These are phyloP conservation scores for Idris sp. DNA, from an alignment of 1,140 invertebrate genomes.

Conservation along the genomic window DNA sequence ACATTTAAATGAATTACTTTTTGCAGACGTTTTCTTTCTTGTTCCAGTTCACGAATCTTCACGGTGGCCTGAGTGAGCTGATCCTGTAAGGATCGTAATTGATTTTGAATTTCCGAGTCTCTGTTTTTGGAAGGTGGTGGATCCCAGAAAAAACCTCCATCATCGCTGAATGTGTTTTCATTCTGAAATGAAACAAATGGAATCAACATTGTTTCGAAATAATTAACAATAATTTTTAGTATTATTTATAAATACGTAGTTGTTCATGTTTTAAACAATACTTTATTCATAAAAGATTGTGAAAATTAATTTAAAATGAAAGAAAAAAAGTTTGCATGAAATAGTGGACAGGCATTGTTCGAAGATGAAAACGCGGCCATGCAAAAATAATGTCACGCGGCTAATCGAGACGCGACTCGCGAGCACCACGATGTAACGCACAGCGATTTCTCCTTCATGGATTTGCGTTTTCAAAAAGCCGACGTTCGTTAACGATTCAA, in stretches of 20 bases:
- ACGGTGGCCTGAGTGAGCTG: conserved; percentile 74
- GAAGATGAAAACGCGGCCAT: conserved; percentile 47
- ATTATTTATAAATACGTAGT: conserved; percentile 3
- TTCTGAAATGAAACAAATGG: conserved; percentile 62
- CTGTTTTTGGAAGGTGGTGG: conserved; percentile 66
- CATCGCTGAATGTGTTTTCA: conserved; percentile 64
- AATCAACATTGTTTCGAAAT: not conserved
- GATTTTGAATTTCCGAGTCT: conserved; percentile 62
- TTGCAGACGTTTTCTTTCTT: conserved; percentile 67
- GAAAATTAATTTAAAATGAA: not conserved
- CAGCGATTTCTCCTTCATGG: conserved; percentile 52
- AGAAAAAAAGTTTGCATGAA: conserved; percentile 12
- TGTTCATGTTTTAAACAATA: no score
- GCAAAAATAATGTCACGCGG: conserved; percentile 51
- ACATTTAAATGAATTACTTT: conserved; percentile 65
- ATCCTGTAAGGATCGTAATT: conserved; percentile 68
- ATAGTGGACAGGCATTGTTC: conserved; percentile 26
- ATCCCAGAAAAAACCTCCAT: conserved; percentile 74
- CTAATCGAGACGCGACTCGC: conserved; percentile 48
- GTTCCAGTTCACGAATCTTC: conserved; percentile 72
- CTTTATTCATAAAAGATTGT: no score
- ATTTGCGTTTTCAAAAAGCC: conserved; percentile 47
- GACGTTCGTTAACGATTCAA: conserved; percentile 42
- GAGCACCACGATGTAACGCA: conserved; percentile 31
- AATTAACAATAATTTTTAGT: no score